Evolutionary conservation across 2,797 vertebrate genomes (phyloP).

Genomic region (Diplodus puntazzo): DNA sequence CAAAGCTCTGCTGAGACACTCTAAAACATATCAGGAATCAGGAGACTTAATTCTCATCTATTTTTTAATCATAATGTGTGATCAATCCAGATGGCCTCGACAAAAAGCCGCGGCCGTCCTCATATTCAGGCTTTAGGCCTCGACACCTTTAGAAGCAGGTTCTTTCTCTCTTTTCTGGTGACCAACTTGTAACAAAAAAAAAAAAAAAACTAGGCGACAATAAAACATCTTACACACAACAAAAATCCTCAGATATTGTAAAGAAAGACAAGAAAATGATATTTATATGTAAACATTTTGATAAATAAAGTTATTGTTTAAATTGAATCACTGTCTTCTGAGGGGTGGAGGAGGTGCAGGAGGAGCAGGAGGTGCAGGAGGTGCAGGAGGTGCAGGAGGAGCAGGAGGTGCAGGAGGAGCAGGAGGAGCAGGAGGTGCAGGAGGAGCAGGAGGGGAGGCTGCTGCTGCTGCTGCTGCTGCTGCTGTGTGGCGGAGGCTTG

Average conservation of each 20-base stretch:
- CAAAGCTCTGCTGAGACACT: constrained; percentile 84
- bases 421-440: too few species aligned
- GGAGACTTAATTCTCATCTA: constrained; percentile 77
- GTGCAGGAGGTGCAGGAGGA: too few species aligned
- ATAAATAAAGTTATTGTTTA: constrained; percentile 98
- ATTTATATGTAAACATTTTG: constrained; percentile 99
- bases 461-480: neutral
- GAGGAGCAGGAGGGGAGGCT: too few species aligned
- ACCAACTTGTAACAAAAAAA: constrained; percentile 63
- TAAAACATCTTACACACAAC: constrained; percentile 79
- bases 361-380: too few species aligned
- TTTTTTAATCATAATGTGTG: constrained; percentile 79
- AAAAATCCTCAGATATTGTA: constrained; percentile 92
- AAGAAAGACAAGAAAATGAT: constrained; percentile 89
- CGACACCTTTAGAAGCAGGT: constrained; percentile 68
- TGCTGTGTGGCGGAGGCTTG: constrained; percentile 52
- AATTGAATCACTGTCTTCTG: constrained; percentile 70
- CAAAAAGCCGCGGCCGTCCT: constrained; percentile 50
- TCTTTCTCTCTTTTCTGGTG: constrained; percentile 45
- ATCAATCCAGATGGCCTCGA: constrained; percentile 86
- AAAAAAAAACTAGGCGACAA: constrained; percentile 47
- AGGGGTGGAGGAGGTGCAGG: too few species aligned
- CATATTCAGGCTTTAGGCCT: constrained; percentile 70
- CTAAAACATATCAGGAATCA: constrained; percentile 85
- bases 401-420: too few species aligned